phyloP scores from a whole-genome alignment of 2,113 vertebrate species.

The Hippocampus abdominalis region DNA sequence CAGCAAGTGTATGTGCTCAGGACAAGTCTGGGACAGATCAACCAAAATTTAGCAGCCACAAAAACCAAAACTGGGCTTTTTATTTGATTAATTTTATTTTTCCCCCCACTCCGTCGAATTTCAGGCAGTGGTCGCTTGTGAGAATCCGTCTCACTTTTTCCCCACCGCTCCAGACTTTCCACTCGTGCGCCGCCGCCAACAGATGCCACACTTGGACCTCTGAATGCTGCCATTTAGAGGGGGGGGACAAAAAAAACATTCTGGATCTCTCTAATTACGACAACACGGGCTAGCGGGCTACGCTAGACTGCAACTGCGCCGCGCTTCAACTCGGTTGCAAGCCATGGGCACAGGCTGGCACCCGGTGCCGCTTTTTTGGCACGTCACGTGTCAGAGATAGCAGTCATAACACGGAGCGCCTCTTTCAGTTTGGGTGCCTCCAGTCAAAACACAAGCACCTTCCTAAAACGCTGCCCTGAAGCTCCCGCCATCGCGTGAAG shows the following conservation, averaged over 20 bases:
- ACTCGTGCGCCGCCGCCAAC: constrained; percentile 13
- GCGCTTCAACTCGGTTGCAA: neutral
- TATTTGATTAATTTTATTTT: constrained; percentile 14
- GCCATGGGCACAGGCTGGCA: constrained; percentile 19
- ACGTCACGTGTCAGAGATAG: constrained; percentile 23
- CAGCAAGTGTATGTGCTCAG: constrained; percentile 38
- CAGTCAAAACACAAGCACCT: constrained; percentile 52
- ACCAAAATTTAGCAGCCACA: constrained; percentile 49
- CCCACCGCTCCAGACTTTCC: constrained; percentile 35
- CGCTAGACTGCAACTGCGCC: neutral
- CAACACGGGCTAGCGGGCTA: constrained; percentile 28
- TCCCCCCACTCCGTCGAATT: constrained; percentile 15
- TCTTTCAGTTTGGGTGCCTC: constrained; percentile 19
- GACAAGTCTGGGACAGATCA: constrained; percentile 38
- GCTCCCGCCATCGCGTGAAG: neutral
- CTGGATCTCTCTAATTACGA: constrained; percentile 26
- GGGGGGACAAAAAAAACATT: constrained; percentile 3
- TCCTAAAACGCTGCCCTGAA: constrained; percentile 16
- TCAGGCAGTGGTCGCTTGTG: constrained; percentile 41
- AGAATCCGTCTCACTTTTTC: constrained; percentile 22
- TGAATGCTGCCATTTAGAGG: constrained; percentile 28
- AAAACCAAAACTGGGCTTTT: constrained; percentile 32
- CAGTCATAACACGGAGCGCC: constrained; percentile 48
- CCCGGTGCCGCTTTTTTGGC: constrained; percentile 1
- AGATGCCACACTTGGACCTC: constrained; percentile 20